These are phyloP conservation scores for Cyprinodon brontotheroides DNA, from an alignment of 2,113 vertebrate species.

Conservation along the genomic window DNA sequence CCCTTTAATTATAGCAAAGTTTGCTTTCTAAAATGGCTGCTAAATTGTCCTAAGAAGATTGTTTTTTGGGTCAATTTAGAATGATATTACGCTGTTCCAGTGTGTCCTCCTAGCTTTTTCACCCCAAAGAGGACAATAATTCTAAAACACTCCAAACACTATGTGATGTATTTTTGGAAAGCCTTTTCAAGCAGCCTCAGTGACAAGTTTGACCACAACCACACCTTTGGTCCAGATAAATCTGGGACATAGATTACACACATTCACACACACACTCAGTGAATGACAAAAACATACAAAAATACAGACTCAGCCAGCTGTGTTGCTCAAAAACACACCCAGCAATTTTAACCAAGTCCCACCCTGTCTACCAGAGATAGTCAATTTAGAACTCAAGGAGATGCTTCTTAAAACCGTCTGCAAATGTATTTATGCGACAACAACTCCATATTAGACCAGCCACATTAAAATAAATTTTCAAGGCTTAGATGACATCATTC, in stretches of 20 bases:
- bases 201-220: conserved; percentile 61
- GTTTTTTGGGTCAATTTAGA: conserved; percentile 37
- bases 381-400: conserved; percentile 44
- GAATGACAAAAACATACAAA: conserved; percentile 45
- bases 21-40: conserved; percentile 19
- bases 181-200: conserved; percentile 34
- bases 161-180: conserved; percentile 34
- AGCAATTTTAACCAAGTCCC: conserved; percentile 77
- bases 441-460: conserved; percentile 14
- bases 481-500: conserved; percentile 41
- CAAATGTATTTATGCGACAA: conserved; percentile 15
- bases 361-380: conserved; percentile 71
- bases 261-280: conserved; percentile 32
- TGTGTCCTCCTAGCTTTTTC: not conserved
- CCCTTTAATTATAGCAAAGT: conserved; percentile 16
- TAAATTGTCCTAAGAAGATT: conserved; percentile 23
- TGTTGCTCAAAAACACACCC: conserved; percentile 67
- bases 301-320: conserved; percentile 21
- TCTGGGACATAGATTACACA: conserved; percentile 56
- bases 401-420: conserved; percentile 23
- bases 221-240: conserved; percentile 69
- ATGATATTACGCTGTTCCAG: conserved; percentile 34
- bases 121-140: conserved; percentile 44
- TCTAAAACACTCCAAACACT: conserved; percentile 23
- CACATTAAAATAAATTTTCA: conserved; percentile 31